Conservation (phyloP, 2,113 vertebrate species). For the Gymnogyps californianus region DNA sequence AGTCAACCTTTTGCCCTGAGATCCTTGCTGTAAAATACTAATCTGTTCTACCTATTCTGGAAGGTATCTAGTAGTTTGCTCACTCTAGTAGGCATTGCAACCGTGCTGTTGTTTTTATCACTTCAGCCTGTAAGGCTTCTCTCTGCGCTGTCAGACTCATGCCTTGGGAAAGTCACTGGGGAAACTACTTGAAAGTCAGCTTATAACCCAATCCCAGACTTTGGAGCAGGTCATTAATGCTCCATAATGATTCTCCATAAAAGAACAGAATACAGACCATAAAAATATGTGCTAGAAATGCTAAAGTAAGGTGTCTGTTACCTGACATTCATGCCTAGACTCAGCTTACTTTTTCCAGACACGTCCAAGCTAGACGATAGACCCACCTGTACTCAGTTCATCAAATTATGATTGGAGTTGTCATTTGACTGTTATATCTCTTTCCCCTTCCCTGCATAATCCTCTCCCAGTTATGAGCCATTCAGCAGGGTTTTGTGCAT, state of each 20-base stretch:
- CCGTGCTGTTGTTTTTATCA: neutral
- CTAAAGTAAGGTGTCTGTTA: neutral
- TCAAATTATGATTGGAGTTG: neutral
- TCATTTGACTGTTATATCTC: neutral
- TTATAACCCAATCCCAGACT: neutral
- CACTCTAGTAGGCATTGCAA: neutral
- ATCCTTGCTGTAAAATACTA: neutral
- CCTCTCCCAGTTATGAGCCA: neutral
- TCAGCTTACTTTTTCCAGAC: neutral
- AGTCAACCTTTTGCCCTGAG: neutral
- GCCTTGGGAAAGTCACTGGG: neutral
- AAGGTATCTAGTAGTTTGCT: neutral
- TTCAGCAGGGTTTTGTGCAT: neutral
- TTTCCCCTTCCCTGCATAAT: neutral
- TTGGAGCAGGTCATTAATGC: neutral
- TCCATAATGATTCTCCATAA: neutral
- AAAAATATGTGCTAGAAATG: neutral
- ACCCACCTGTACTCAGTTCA: neutral
- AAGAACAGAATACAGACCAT: neutral
- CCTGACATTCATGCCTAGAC: neutral
- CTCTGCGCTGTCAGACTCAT: neutral
- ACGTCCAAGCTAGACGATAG: rapidly evolving
- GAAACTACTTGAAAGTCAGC: neutral
- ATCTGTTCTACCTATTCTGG: neutral
- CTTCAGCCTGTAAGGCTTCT: neutral